Evolutionary conservation across 2,797 vertebrate genomes (phyloP).

Genomic region (Pitangus sulphuratus): DNA sequence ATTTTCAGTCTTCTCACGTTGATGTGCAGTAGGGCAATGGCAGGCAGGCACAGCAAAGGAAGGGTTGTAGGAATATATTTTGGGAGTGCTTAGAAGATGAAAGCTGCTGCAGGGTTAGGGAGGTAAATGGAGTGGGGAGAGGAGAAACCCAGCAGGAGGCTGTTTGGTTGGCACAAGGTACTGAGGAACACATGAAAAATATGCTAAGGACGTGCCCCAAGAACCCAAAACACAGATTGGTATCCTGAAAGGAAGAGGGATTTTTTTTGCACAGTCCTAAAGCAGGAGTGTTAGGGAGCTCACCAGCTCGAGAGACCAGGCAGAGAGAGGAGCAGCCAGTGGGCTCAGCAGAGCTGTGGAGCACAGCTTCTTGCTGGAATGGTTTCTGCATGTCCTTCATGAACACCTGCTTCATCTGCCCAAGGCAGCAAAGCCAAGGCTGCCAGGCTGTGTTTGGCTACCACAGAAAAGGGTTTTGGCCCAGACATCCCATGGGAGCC

Average conservation of each 20-base stretch:
- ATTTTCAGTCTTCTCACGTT: neutral
- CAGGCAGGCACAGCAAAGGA: neutral
- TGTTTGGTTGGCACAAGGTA: neutral
- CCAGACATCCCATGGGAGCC: neutral
- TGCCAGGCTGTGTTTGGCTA: neutral
- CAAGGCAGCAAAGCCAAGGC: neutral
- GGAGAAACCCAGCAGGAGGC: neutral
- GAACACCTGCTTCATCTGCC: neutral
- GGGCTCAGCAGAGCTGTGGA: neutral
- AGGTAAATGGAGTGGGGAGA: neutral
- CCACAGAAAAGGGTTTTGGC: accelerated
- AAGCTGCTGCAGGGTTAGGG: neutral
- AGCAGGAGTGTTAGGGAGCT: neutral
- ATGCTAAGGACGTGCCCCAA: neutral
- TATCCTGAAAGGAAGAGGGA: neutral
- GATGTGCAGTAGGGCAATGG: neutral
- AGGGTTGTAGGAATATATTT: neutral
- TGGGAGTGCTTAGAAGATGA: neutral
- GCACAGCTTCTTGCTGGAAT: neutral
- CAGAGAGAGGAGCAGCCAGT: neutral
- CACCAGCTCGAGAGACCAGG: neutral
- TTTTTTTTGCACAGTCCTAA: neutral
- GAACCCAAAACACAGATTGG: neutral
- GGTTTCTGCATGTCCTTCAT: neutral
- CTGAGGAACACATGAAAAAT: neutral